Percentiles rank a stretch among this genome's conserved stretches.
phyloP scores from a whole-genome alignment of 1,140 invertebrate genomes.

The Bicyclus anynana region DNA sequence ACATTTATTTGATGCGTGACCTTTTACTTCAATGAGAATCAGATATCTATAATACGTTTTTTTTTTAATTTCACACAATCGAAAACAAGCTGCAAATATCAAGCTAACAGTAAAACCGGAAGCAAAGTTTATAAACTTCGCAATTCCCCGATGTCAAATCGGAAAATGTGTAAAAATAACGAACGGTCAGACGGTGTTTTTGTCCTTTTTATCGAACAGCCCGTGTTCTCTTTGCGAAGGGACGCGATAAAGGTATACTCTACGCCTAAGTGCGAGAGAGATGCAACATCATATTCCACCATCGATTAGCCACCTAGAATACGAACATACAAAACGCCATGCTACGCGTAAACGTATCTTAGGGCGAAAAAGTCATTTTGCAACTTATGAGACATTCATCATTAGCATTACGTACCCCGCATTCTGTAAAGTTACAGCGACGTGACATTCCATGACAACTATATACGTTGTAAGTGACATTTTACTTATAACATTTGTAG shows the following conservation, averaged over 20 bases:
- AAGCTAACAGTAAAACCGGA: neutral
- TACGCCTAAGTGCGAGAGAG: neutral
- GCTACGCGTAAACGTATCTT: neutral
- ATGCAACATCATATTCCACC: conserved; percentile 3
- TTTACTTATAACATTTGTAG: too few species aligned
- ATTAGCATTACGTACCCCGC: too few species aligned
- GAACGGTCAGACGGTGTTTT: neutral
- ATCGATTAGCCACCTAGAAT: conserved; percentile 12
- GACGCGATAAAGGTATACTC: neutral
- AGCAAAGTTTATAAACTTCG: neutral
- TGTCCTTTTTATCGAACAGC: neutral
- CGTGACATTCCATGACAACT: too few species aligned
- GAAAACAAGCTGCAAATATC: neutral
- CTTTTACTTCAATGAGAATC: too few species aligned
- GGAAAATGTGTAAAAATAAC: neutral
- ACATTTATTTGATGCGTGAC: too few species aligned
- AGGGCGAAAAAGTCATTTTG: too few species aligned
- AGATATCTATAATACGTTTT: neutral
- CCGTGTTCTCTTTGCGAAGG: neutral
- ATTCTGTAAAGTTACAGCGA: too few species aligned
- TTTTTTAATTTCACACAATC: neutral
- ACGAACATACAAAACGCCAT: neutral
- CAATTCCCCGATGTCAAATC: neutral
- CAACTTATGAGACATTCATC: too few species aligned
- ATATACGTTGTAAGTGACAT: too few species aligned